Evolutionary conservation across 1,140 invertebrate species (phyloP).

Genomic region (Leptopilina clavipes): DNA sequence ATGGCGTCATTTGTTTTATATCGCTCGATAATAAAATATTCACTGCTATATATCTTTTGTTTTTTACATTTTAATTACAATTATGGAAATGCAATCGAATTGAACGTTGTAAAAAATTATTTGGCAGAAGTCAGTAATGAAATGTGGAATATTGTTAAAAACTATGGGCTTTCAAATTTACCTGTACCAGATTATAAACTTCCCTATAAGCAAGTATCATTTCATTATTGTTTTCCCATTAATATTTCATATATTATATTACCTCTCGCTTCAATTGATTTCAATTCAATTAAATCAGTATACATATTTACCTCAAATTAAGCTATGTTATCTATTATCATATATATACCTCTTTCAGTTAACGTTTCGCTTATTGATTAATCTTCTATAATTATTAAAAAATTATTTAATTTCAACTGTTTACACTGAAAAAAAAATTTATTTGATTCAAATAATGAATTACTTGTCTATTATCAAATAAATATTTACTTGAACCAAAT

Average conservation of each 20-base stretch:
- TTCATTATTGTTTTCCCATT: neutral
- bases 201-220: neutral
- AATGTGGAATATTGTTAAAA: conserved; percentile 16
- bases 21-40: neutral
- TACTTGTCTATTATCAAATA: too few species aligned
- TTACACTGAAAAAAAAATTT: too few species aligned
- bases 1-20: neutral
- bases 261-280: neutral
- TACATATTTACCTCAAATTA: neutral
- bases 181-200: conserved; percentile 1
- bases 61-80: neutral
- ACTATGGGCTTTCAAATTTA: conserved; percentile 28
- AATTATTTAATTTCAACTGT: too few species aligned
- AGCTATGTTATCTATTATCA: neutral
- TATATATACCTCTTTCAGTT: neutral
- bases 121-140: neutral
- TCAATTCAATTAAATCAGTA: conserved; percentile 1
- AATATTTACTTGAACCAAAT: too few species aligned
- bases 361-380: neutral
- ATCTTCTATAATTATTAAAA: neutral
- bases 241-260: conserved; percentile 7
- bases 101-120: neutral
- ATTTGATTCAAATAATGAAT: too few species aligned
- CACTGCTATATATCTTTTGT: neutral
- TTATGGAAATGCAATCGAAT: neutral